Percentiles rank a stretch among this genome's conserved stretches.
Evolutionary conservation across 2,797 vertebrate species (phyloP).

Genomic region (Xenentodon cancila): DNA sequence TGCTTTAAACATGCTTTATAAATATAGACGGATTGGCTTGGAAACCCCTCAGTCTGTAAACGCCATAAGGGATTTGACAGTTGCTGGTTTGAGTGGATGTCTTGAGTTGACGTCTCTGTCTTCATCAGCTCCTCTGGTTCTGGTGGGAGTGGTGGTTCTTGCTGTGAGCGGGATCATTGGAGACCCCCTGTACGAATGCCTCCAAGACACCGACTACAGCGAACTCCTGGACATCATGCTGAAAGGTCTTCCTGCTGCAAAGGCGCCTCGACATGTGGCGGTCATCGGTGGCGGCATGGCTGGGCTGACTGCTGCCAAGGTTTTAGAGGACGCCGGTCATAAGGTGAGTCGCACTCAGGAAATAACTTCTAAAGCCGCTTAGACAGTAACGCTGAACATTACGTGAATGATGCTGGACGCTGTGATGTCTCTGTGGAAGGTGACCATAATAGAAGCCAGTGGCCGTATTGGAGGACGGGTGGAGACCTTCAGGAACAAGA

Average conservation of each 20-base stretch:
- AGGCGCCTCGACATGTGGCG: constrained; percentile 67
- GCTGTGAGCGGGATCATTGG: constrained; percentile 52
- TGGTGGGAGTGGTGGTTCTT: constrained; percentile 63
- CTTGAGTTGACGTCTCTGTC: not conserved
- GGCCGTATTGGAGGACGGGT: constrained; percentile 84
- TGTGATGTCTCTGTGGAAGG: constrained; percentile 55
- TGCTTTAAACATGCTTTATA: no score
- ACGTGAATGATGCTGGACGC: not conserved
- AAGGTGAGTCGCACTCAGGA: constrained; percentile 61
- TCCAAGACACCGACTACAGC: constrained; percentile 83
- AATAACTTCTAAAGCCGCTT: not conserved
- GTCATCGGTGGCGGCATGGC: constrained; percentile 81
- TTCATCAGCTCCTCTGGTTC: constrained; percentile 65
- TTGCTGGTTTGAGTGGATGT: not conserved
- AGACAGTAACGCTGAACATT: not conserved
- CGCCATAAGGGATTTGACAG: not conserved
- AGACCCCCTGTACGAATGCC: constrained; percentile 81
- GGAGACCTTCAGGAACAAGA: constrained; percentile 81
- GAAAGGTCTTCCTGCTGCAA: constrained; percentile 79
- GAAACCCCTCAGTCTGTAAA: not conserved
- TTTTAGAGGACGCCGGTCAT: constrained; percentile 82
- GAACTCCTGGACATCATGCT: constrained; percentile 79
- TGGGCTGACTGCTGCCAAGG: constrained; percentile 83
- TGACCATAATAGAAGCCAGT: constrained; percentile 87
- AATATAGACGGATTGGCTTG: no score